Evolutionary conservation across 2,797 vertebrate genomes (phyloP).

Genomic region (Craterocephalus amniculus): DNA sequence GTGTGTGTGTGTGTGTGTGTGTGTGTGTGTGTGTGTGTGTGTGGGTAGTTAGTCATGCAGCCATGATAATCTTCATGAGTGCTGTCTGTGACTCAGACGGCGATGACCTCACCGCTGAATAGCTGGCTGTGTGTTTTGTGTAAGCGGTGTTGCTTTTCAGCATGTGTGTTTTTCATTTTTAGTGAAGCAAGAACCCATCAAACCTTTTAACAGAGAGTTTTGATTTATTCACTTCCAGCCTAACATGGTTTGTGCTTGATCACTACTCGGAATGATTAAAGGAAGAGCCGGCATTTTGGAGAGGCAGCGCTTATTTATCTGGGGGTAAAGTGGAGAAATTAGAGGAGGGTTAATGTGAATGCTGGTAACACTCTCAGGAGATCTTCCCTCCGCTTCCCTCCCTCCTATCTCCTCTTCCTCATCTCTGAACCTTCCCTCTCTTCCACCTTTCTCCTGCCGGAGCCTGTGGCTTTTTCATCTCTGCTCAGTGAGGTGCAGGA

Average conservation of each 20-base stretch:
- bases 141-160: constrained; percentile 16
- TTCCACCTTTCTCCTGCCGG: neutral
- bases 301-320: constrained; percentile 8
- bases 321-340: constrained; percentile 26
- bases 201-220: constrained; percentile 20
- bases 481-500: constrained; percentile 15
- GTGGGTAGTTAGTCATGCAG: constrained; percentile 47
- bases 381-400: constrained; percentile 25
- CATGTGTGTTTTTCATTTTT: neutral
- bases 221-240: constrained; percentile 22
- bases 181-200: neutral
- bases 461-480: constrained; percentile 13
- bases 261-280: constrained; percentile 10
- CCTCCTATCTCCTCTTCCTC: neutral
- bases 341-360: constrained; percentile 21
- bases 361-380: neutral
- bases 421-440: neutral
- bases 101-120: constrained; percentile 65
- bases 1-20: neutral
- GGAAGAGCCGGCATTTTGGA: constrained; percentile 26
- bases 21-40: constrained; percentile 22
- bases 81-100: constrained; percentile 65
- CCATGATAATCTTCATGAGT: constrained; percentile 62
- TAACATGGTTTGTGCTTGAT: constrained; percentile 8
- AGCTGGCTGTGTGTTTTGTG: constrained; percentile 44